Base-by-base conservation (phyloP, 2,888 invertebrate genomes). In the Pollenia labialis region DNA sequence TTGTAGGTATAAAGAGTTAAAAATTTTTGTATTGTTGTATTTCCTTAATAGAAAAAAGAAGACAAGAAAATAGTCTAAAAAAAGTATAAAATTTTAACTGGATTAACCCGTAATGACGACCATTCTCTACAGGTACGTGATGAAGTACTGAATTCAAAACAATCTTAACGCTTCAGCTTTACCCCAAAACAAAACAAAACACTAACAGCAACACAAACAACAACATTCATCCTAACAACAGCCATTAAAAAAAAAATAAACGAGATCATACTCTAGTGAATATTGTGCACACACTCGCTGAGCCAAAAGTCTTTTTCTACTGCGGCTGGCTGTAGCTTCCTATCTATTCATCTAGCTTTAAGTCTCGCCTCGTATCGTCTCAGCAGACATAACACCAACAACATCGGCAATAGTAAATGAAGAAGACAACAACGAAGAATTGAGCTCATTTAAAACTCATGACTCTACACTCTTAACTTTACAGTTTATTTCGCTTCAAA, bases 1-100 rank as follows among this genome's bases (percentile, higher is more conserved):
- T 72, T 72, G 12, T 48, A n/a, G n/a, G n/a, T n/a, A 52, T 40
- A 16, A 60, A n/a, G 44, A 69, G 54, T 52, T 44, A 6, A 32
- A 32, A 6, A 6, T 32, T 90, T 90, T 89, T 90, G 90, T 90
- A 90, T 90, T 90, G 90, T 88, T 66, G 77, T 64, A 76, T 68
- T 83, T 85, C 83, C 85, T 88, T 86, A 88, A 87, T 50, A 75
- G 40, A 68, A 66, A 75, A 80, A 82, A 83, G 71, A 75, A 74
- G 85, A 85, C 79, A 80, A 80, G 68, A 69, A 71, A 32, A 81
- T 84, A 80, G 84, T 81, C 58, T 86, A 60, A 83, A 76, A 46
- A 40, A n/a, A 42, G 16, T 76, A 6, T 32, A 32, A 6, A 79
- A 62, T 77, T 77, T 81, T 87, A 87, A 84, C 84, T 87, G 87